Evolutionary conservation across 2,888 invertebrate species (phyloP).

Genomic region (Allacma fusca): DNA sequence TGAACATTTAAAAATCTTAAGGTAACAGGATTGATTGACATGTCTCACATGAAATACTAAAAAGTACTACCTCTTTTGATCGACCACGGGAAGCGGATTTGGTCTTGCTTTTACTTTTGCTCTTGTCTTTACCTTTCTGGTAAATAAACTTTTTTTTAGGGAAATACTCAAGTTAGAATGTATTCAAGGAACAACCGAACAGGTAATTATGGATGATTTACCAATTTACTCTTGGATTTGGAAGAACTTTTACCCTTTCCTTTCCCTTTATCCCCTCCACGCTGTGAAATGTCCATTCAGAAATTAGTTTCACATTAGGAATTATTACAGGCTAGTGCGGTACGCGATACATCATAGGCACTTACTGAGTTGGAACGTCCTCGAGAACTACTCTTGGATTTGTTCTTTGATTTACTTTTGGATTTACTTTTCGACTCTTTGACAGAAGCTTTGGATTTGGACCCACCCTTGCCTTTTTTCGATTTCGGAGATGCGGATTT

Average conservation of each 20-base stretch:
- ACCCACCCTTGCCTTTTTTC: slow-evolving; percentile 17
- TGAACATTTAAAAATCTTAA: neutral
- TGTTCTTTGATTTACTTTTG: slow-evolving; percentile 19
- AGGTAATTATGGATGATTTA: neutral
- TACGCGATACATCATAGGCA: no score
- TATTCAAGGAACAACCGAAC: no score
- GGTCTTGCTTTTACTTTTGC: no score
- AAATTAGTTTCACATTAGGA: neutral
- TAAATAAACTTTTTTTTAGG: no score
- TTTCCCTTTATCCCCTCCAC: neutral
- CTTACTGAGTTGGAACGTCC: slow-evolving; percentile 34
- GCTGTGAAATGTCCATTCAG: neutral
- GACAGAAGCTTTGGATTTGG: slow-evolving; percentile 23
- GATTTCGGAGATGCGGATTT: slow-evolving; percentile 21
- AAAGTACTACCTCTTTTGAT: no score
- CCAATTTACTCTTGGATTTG: slow-evolving; percentile 30
- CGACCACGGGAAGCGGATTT: no score
- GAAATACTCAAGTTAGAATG: no score
- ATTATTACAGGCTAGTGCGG: no score
- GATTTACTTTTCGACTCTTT: slow-evolving; percentile 3
- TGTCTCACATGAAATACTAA: no score
- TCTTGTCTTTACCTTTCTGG: no score
- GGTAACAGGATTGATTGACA: no score
- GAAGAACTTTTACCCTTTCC: slow-evolving; percentile 36
- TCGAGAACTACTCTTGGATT: slow-evolving; percentile 17